Base-by-base conservation (phyloP, 1,140 invertebrate genomes). In the Heliconius hermathena region DNA sequence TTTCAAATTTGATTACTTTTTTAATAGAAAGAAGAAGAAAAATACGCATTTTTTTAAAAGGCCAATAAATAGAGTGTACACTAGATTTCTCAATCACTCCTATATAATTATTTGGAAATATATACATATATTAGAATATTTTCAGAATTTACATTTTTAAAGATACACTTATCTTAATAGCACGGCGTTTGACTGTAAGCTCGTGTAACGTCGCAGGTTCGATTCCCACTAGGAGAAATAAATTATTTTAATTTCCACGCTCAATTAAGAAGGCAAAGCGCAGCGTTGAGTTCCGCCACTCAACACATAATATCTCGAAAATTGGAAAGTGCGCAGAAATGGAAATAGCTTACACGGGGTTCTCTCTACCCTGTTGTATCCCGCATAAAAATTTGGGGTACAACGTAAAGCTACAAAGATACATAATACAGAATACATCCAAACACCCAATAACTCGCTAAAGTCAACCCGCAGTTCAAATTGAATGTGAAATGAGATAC, bases 401-500 rank as follows among this genome's bases (percentile, higher is more conserved):
- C 57, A 57, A 22, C 57, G 57, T 60, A 9, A 26, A 60, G 54
- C 5, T 60, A 66, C n/a, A 22, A 57, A 22, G 1, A 8, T 22
- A n/a, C 9, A 66, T 3, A 26, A 16, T 29, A 66, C 60, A 66
- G 29, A 66, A 66, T 13, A 66, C 54, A 22, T 26, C 26, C 8
- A 66, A 66, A 66, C n/a, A 66, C 22, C 22, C 26, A 66, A 26
- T 16, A 66, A 26, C 60, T 66, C 60, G 60, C 60, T 66, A 66
- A 66, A 66, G 60, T 29, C 22, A 66, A 26, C 60, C 60, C 60
- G 13, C 60, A 66, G 60, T 66, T 26, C 60, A 66, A 66, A 66
- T 29, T 66, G 60, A 29, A 66, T 66, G 60, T 66, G 60, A 66
- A 66, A 66, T 66, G 60, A 66, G 60, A 66, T 66, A 66, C 60